Conservation (phyloP, 2,888 invertebrate species). For the Drosophila paracracens region DNA sequence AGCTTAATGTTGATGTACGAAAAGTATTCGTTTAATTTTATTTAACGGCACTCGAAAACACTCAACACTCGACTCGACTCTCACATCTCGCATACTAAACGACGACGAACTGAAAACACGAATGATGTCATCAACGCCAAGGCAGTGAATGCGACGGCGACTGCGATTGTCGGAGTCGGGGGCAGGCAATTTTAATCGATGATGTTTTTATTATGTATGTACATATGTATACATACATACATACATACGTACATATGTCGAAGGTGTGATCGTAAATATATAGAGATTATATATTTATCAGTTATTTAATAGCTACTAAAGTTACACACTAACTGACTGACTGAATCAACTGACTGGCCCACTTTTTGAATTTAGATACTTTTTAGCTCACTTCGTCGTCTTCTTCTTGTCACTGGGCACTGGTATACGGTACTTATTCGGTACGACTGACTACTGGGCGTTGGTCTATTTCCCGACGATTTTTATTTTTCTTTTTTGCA, state of each 20-base stretch:
- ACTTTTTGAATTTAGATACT: slow-evolving; percentile 65
- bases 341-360: slow-evolving; percentile 49
- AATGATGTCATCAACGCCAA: slow-evolving; percentile 75
- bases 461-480: slow-evolving; percentile 64
- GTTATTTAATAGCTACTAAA: slow-evolving; percentile 43
- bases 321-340: slow-evolving; percentile 18
- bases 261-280: slow-evolving; percentile 31
- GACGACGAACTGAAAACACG: slow-evolving; percentile 55
- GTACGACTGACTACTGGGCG: slow-evolving; percentile 59
- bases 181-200: slow-evolving; percentile 76
- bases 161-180: slow-evolving; percentile 53
- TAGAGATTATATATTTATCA: slow-evolving; percentile 38
- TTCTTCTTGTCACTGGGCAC: slow-evolving; percentile 37
- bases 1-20: slow-evolving; percentile 6
- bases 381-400: slow-evolving; percentile 44
- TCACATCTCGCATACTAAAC: slow-evolving; percentile 39
- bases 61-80: slow-evolving; percentile 32
- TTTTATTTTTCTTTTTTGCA: slow-evolving; percentile 42
- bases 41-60: slow-evolving; percentile 24
- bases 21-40: slow-evolving; percentile 43
- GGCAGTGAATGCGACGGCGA: slow-evolving; percentile 40
- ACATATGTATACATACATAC: neutral
- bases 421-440: slow-evolving; percentile 8
- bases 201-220: slow-evolving; percentile 69
- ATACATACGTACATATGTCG: slow-evolving; percentile 15